These are phyloP conservation scores for Ditylenchus dipsaci DNA, from an alignment of 1,140 invertebrate species.

Conservation along the genomic window DNA sequence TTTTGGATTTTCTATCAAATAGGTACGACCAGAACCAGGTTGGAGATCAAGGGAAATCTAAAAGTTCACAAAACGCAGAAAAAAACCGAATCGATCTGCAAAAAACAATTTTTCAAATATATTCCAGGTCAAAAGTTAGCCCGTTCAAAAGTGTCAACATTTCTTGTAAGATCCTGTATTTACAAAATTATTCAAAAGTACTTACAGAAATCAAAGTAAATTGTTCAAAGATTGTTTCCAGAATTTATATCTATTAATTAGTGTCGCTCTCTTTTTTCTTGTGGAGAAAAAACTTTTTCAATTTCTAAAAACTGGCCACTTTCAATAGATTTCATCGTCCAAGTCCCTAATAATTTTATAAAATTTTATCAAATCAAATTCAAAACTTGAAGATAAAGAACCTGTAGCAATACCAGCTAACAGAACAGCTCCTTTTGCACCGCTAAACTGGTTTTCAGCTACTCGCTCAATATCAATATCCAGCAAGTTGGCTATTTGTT, in stretches of 20 bases:
- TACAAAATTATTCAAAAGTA: too few relatives aligned
- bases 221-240: not conserved
- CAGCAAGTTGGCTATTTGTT: conserved; percentile 77
- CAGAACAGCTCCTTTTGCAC: conserved; percentile 49
- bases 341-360: not conserved
- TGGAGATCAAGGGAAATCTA: too few relatives aligned
- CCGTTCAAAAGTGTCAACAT: too few relatives aligned
- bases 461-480: conserved; percentile 70
- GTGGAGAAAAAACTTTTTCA: not conserved
- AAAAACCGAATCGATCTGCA: too few relatives aligned
- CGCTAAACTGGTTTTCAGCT: conserved; percentile 55
- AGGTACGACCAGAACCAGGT: too few relatives aligned
- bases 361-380: not conserved
- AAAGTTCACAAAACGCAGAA: too few relatives aligned
- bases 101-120: too few relatives aligned
- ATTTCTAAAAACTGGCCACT: not conserved
- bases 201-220: too few relatives aligned
- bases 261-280: not conserved
- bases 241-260: not conserved
- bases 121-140: too few relatives aligned
- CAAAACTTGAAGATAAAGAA: not conserved
- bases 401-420: conserved; percentile 49
- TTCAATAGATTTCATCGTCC: not conserved
- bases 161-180: too few relatives aligned
- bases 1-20: too few relatives aligned